phyloP scores from a whole-genome alignment of 2,113 vertebrate genomes.

The Crypturellus undulatus region DNA sequence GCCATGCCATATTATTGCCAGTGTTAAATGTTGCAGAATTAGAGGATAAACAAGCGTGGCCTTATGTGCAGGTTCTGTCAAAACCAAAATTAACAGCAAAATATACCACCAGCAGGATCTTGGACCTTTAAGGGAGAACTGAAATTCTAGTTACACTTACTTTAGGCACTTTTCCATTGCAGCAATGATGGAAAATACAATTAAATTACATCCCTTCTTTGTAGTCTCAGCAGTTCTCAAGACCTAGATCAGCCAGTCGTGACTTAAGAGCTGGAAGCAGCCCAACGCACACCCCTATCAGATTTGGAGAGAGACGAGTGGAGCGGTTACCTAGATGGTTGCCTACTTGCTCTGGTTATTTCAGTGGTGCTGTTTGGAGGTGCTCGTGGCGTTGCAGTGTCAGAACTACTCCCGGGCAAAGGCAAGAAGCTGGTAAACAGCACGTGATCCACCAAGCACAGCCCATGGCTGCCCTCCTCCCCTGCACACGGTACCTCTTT shows the following conservation, averaged over 20 bases:
- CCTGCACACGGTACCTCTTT: background rate
- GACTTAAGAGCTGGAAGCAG: background rate
- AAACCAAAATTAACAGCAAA: background rate
- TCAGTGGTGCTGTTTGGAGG: background rate
- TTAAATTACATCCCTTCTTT: background rate
- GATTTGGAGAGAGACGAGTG: background rate
- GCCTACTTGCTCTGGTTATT: background rate
- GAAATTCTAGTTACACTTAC: background rate
- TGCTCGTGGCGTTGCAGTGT: background rate
- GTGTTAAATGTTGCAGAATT: background rate
- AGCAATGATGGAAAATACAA: background rate
- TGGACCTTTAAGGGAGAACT: background rate
- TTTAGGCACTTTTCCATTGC: background rate
- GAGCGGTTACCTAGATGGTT: background rate
- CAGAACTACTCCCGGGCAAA: background rate
- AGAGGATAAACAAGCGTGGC: background rate
- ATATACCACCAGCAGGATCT: background rate
- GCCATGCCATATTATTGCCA: rapidly evolving
- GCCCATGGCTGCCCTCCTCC: background rate
- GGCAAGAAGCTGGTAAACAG: slow-evolving; percentile 1
- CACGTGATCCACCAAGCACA: background rate
- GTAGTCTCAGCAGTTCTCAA: background rate
- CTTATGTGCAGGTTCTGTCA: rapidly evolving
- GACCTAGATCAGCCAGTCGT: background rate
- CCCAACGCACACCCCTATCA: background rate